Conservation (phyloP, 2,888 invertebrate genomes). For the Oxyscelio sp. region DNA sequence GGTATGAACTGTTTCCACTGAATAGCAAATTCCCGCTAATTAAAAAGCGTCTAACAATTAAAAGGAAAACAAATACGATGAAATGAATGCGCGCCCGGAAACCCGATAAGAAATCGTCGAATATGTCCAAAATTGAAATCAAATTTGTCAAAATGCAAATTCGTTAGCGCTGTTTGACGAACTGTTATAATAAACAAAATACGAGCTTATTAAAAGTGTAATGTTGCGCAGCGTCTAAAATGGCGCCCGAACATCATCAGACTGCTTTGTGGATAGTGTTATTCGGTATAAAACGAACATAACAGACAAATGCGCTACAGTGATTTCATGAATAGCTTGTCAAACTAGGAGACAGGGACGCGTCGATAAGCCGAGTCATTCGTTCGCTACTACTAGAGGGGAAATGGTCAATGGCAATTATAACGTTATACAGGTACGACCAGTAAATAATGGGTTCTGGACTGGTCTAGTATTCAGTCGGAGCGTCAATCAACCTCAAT, state of each 20-base stretch:
- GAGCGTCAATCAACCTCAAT: slow-evolving; percentile 88
- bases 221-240: not conserved
- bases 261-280: slow-evolving; percentile 58
- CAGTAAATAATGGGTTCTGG: slow-evolving; percentile 86
- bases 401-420: slow-evolving; percentile 85
- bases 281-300: slow-evolving; percentile 69
- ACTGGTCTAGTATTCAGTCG: slow-evolving; percentile 85
- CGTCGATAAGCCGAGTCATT: slow-evolving; percentile 82
- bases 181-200: not conserved
- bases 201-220: not conserved
- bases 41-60: too few species aligned
- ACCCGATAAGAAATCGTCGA: too few species aligned
- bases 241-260: slow-evolving; percentile 24
- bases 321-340: slow-evolving; percentile 73
- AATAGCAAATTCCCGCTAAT: too few species aligned
- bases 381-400: slow-evolving; percentile 74
- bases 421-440: slow-evolving; percentile 83
- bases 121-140: too few species aligned
- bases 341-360: slow-evolving; percentile 72
- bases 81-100: too few species aligned
- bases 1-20: not conserved
- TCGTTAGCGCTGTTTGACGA: not conserved
- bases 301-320: slow-evolving; percentile 62
- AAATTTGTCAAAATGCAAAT: not conserved
- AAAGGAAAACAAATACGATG: too few species aligned